phyloP scores from a whole-genome alignment of 2,797 vertebrate genomes.

The Squalus acanthias region DNA sequence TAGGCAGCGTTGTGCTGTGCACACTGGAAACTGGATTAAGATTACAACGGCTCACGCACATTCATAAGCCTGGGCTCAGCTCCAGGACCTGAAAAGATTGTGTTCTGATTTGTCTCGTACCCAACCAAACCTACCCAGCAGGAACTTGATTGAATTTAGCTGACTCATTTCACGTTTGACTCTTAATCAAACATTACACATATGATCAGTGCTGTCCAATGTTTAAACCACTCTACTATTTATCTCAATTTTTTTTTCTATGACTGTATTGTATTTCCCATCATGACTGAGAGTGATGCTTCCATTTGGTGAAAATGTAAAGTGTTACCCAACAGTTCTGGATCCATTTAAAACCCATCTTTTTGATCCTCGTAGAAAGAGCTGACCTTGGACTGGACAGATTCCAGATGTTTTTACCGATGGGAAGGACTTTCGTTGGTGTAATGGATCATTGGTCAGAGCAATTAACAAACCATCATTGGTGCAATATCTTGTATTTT shows the following conservation, averaged over 20 bases:
- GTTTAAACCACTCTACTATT: not conserved
- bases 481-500: not conserved
- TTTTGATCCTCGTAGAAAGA: not conserved
- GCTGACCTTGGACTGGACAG: not conserved
- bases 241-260: not conserved
- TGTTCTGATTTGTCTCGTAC: not conserved
- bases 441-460: not conserved
- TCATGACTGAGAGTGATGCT: not conserved
- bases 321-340: not conserved
- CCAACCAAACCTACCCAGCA: not conserved
- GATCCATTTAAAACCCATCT: not conserved
- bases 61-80: not conserved
- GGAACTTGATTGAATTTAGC: not conserved
- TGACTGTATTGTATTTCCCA: not conserved
- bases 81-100: not conserved
- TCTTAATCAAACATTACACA: not conserved
- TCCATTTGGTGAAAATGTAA: not conserved
- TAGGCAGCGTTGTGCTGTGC: not conserved
- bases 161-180: not conserved
- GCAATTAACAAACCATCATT: not conserved
- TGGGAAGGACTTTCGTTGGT: not conserved
- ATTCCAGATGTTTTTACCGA: not conserved
- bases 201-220: too few relatives aligned
- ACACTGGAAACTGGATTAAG: too few relatives aligned
- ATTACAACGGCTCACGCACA: not conserved